phyloP scores from a whole-genome alignment of 2,113 vertebrate genomes.

The Cisticola juncidis region DNA sequence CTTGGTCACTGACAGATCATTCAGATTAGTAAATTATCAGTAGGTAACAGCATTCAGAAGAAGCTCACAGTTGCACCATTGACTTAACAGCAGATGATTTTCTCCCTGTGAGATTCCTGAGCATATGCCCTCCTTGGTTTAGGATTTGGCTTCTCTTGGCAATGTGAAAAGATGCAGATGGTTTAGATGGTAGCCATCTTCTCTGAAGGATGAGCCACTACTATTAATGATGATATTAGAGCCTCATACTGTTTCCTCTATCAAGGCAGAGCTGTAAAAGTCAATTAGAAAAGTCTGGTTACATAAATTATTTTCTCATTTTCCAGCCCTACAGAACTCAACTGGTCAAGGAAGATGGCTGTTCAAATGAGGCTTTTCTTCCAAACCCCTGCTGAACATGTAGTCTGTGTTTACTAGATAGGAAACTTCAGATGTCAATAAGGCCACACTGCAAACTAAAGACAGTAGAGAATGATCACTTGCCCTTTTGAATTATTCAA shows the following conservation, averaged over 20 bases:
- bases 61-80: background rate
- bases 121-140: background rate
- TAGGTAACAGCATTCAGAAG: background rate
- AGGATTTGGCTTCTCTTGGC: background rate
- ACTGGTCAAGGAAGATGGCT: background rate
- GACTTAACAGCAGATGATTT: background rate
- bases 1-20: background rate
- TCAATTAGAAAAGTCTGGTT: background rate
- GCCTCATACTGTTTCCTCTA: background rate
- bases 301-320: background rate
- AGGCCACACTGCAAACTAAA: background rate
- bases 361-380: background rate
- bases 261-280: fast-evolving
- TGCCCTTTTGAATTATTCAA: background rate
- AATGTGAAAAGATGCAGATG: background rate
- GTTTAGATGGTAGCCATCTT: background rate
- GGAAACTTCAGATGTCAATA: background rate
- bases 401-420: background rate
- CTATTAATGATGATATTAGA: background rate
- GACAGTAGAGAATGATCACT: background rate
- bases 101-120: background rate
- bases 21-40: background rate
- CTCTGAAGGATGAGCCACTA: background rate
- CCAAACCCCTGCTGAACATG: background rate
- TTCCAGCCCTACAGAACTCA: background rate